These are phyloP conservation scores for Poecilia latipinna DNA, from an alignment of 2,113 vertebrate genomes.

Conservation along the genomic window DNA sequence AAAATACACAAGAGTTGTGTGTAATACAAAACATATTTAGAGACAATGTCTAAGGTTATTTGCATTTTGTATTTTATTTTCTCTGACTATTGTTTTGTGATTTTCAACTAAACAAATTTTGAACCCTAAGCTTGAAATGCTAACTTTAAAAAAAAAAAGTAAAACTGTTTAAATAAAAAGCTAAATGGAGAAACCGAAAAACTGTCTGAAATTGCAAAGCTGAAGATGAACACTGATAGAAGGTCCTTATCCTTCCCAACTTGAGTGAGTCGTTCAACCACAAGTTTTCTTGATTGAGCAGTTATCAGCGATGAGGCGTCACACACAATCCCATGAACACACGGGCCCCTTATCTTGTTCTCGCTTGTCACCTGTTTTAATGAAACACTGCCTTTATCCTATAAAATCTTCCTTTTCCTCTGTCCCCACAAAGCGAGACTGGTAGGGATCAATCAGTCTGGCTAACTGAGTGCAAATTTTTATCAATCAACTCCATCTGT, in stretches of 20 bases:
- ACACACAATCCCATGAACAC: conserved; percentile 54
- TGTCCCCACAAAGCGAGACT: conserved; percentile 59
- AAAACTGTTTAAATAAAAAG: neutral
- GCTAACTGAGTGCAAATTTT: conserved; percentile 62
- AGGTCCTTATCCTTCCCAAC: conserved; percentile 28
- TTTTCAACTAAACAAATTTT: conserved; percentile 3
- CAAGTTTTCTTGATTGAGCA: conserved; percentile 65
- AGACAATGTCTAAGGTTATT: neutral
- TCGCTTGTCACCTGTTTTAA: conserved; percentile 71
- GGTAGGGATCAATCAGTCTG: conserved; percentile 65
- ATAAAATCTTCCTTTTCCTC: conserved; percentile 45
- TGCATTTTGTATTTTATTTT: neutral
- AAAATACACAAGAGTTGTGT: neutral
- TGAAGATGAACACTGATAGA: conserved; percentile 36
- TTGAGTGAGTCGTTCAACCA: conserved; percentile 49
- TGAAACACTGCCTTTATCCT: conserved; percentile 72
- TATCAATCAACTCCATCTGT: conserved; percentile 58
- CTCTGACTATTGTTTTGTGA: too few relatives aligned
- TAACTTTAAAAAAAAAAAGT: neutral
- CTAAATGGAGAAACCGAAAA: conserved; percentile 33
- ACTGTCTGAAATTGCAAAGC: conserved; percentile 34
- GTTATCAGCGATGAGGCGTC: conserved; percentile 65
- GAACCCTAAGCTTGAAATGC: neutral
- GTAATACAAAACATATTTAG: too few relatives aligned
- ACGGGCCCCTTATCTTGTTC: conserved; percentile 66